Evolutionary conservation across 2,888 invertebrate genomes (phyloP).

Genomic region (Eudasyphora cyanicolor): DNA sequence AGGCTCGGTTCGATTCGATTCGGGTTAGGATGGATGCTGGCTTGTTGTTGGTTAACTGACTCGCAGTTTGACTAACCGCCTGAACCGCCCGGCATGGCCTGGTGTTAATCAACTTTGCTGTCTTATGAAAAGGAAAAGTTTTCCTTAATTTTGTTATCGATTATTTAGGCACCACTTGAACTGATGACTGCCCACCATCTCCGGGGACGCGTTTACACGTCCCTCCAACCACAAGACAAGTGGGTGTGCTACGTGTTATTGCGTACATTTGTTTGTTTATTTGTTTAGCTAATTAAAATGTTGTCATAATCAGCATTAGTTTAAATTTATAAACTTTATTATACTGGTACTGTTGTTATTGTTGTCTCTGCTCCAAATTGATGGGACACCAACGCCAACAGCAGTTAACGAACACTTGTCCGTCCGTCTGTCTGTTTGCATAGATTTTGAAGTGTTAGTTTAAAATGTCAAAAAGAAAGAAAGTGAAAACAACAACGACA

Average conservation of each 20-base stretch:
- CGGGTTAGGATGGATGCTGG: conserved; percentile 4
- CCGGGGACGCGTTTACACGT: not conserved
- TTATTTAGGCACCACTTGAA: conserved; percentile 35
- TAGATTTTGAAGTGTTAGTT: conserved; percentile 44
- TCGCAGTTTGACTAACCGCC: not conserved
- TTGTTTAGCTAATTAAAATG: conserved; percentile 59
- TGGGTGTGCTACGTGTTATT: not conserved
- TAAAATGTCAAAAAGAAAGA: not conserved
- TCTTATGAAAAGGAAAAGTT: conserved; percentile 38
- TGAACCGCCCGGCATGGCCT: not conserved
- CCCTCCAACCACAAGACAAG: conserved; percentile 6
- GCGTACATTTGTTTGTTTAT: not conserved
- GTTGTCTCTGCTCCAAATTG: conserved; percentile 8
- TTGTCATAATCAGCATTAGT: conserved; percentile 56
- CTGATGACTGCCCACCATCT: not conserved
- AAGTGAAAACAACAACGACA: not conserved
- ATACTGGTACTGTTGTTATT: no score
- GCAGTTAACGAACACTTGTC: no score
- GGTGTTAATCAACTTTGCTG: conserved; percentile 48
- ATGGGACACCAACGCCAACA: not conserved
- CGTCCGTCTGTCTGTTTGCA: conserved; percentile 30
- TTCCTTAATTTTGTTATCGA: conserved; percentile 53
- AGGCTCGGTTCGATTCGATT: not conserved
- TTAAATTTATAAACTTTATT: conserved; percentile 45
- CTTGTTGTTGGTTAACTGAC: not conserved